Conservation (phyloP, 2,797 vertebrate species). For the Chloroceryle amazona region DNA sequence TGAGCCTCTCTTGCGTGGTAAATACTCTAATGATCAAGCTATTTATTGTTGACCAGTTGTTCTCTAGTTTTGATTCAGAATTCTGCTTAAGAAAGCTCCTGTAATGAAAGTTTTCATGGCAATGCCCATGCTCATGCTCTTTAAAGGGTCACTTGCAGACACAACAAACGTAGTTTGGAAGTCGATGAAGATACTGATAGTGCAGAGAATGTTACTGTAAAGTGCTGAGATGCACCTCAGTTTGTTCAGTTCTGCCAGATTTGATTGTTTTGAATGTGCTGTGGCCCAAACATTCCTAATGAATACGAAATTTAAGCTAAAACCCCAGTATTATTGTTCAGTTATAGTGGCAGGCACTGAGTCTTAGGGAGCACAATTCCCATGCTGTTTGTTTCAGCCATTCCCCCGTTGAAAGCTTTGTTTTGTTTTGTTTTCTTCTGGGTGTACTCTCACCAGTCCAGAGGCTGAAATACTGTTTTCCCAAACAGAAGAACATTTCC, state of each 20-base stretch:
- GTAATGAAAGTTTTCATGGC: not conserved
- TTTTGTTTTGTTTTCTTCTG: not conserved
- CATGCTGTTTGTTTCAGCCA: not conserved
- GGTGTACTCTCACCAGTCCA: not conserved
- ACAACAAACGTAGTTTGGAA: not conserved
- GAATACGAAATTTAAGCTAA: not conserved
- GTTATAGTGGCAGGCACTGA: not conserved
- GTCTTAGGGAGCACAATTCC: not conserved
- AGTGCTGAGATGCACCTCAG: not conserved
- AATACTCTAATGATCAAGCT: not conserved
- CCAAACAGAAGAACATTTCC: not conserved
- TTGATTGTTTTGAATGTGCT: rapidly evolving
- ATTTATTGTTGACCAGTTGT: not conserved
- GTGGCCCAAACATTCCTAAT: not conserved
- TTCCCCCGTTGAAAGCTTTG: not conserved
- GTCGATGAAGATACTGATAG: not conserved
- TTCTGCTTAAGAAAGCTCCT: not conserved
- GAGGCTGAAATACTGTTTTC: not conserved
- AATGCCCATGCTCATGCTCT: not conserved
- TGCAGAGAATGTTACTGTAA: not conserved
- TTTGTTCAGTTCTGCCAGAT: not conserved
- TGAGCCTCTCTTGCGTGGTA: not conserved
- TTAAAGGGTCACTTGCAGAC: not conserved
- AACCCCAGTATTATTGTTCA: rapidly evolving
- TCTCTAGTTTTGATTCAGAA: not conserved